Evolutionary conservation across 2,888 invertebrate genomes (phyloP).

Genomic region (Trachelus troglodyta): DNA sequence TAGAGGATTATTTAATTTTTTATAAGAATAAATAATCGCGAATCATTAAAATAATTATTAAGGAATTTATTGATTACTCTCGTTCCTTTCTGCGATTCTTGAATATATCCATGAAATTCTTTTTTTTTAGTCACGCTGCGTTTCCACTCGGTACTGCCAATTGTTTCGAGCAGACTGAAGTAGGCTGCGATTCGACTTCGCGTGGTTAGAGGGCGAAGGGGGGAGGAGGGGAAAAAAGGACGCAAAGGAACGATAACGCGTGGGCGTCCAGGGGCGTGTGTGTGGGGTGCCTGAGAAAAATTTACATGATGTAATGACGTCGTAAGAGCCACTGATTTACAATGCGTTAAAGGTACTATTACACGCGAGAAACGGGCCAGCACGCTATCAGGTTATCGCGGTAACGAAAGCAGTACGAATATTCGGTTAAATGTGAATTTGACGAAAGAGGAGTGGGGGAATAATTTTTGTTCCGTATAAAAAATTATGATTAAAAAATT

Average conservation of each 20-base stretch:
- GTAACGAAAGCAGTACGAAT: neutral
- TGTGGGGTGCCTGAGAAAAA: conserved; percentile 20
- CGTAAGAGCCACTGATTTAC: conserved; percentile 44
- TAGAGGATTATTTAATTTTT: neutral
- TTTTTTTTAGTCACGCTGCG: no score
- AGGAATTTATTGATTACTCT: no score
- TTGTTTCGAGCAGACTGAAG: neutral
- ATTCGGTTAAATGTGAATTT: neutral
- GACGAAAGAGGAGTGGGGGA: neutral
- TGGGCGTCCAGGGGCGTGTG: conserved; percentile 44
- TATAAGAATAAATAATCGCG: neutral
- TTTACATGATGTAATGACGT: conserved; percentile 47
- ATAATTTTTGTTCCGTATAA: neutral
- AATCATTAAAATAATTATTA: neutral
- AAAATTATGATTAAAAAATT: neutral
- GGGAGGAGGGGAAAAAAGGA: conserved; percentile 31
- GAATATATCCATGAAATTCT: no score
- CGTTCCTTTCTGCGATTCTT: no score
- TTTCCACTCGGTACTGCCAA: neutral
- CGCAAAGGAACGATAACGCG: conserved; percentile 38
- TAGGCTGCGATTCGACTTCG: neutral
- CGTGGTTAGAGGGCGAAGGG: conserved; percentile 22
- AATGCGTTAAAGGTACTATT: conserved; percentile 27
- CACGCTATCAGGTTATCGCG: neutral
- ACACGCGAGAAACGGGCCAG: neutral